phyloP scores from a whole-genome alignment of 2,888 invertebrate species.

The Cheilosia scutellata region DNA sequence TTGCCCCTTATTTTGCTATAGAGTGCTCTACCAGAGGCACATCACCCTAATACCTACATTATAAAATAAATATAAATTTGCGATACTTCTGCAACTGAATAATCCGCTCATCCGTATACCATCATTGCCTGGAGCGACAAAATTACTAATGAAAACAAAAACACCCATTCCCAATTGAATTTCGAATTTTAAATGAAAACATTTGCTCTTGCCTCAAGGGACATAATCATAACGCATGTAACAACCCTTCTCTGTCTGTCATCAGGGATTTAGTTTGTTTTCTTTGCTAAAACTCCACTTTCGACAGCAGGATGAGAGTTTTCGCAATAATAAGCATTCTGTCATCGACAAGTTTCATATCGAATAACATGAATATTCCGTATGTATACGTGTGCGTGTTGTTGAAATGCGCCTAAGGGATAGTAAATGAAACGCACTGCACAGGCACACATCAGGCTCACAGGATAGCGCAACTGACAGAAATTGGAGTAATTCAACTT shows the following conservation, averaged over 20 bases:
- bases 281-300: slow-evolving; percentile 29
- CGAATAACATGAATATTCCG: slow-evolving; percentile 20
- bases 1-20: too few species aligned
- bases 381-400: background rate
- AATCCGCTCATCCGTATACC: background rate
- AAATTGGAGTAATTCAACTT: slow-evolving; percentile 50
- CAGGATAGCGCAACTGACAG: slow-evolving; percentile 34
- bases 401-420: slow-evolving; percentile 12
- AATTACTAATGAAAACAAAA: slow-evolving; percentile 44
- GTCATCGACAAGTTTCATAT: slow-evolving; percentile 34
- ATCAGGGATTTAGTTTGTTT: slow-evolving; percentile 19
- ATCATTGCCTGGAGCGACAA: background rate
- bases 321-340: slow-evolving; percentile 15
- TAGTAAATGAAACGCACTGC: slow-evolving; percentile 9
- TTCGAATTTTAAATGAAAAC: slow-evolving; percentile 50
- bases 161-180: slow-evolving; percentile 38
- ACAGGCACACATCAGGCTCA: background rate
- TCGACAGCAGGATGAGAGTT: slow-evolving; percentile 36
- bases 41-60: background rate
- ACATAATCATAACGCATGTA: background rate
- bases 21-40: too few species aligned
- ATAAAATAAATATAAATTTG: slow-evolving; percentile 17
- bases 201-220: slow-evolving; percentile 47
- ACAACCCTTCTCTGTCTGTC: slow-evolving; percentile 20
- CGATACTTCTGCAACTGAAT: slow-evolving; percentile 16